Percentiles rank a stretch among this genome's conserved stretches.
These are phyloP conservation scores for Drosophila affinis DNA, from an alignment of 2,888 invertebrate genomes.

Conservation along the genomic window DNA sequence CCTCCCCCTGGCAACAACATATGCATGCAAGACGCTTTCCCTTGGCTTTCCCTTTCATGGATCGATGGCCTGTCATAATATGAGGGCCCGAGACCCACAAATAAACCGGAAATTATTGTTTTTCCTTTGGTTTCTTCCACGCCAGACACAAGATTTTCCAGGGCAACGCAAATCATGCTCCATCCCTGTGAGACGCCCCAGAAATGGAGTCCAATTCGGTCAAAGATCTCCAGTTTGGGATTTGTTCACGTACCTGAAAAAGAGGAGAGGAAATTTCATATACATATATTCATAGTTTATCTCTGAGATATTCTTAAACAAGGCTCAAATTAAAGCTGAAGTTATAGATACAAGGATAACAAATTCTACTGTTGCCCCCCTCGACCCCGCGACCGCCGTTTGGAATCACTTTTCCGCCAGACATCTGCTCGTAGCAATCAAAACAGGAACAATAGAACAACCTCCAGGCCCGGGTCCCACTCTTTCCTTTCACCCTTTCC, in stretches of 20 bases:
- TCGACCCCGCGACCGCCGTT: not conserved
- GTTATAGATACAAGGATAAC: not conserved
- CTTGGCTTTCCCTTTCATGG: constrained; percentile 44
- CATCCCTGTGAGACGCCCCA: not conserved
- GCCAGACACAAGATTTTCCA: not conserved
- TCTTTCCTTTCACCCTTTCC: not conserved
- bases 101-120: constrained; percentile 64
- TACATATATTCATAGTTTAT: constrained; percentile 1
- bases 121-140: constrained; percentile 11
- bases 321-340: not conserved
- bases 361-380: not conserved
- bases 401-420: constrained; percentile 48
- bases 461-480: constrained; percentile 15
- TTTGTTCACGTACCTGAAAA: constrained; percentile 47
- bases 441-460: constrained; percentile 58
- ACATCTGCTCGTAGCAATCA: constrained; percentile 69
- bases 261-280: not conserved
- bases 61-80: constrained; percentile 54
- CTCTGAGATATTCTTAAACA: not conserved
- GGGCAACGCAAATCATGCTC: not conserved
- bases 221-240: not conserved
- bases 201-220: not conserved
- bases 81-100: constrained; percentile 28
- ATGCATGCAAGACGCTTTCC: constrained; percentile 43
- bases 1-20: constrained; percentile 17